These are phyloP conservation scores for Rhingia campestris DNA, from an alignment of 2,888 invertebrate species.

Conservation along the genomic window DNA sequence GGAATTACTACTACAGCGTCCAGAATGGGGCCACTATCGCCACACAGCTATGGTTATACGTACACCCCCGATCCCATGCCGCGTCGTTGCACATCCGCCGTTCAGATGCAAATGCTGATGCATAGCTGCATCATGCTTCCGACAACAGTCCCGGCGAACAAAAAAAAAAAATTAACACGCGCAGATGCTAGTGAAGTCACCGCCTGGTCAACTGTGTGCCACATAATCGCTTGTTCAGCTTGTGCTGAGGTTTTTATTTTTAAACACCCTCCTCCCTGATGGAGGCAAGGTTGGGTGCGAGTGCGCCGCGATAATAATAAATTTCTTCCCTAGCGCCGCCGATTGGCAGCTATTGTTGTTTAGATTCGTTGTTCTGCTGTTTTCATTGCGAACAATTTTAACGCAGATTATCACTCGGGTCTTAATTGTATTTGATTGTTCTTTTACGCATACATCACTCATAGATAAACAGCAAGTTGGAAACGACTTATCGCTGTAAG, in stretches of 20 bases:
- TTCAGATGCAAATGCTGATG: neutral
- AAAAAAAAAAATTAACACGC: conserved; percentile 2
- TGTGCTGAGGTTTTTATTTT: neutral
- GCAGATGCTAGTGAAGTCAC: conserved; percentile 13
- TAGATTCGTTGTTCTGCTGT: neutral
- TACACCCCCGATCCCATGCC: neutral
- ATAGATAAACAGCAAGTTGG: neutral
- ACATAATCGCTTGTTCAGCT: conserved; percentile 6
- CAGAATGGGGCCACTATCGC: conserved; percentile 2
- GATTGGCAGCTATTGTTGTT: neutral
- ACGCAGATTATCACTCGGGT: neutral
- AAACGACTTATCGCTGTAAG: neutral
- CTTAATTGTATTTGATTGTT: conserved; percentile 2
- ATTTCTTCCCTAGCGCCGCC: neutral
- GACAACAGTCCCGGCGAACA: neutral
- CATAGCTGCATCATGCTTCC: neutral
- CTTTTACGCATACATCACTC: no score
- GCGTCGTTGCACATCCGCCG: neutral
- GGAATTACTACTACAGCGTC: neutral
- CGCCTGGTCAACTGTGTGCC: conserved; percentile 29
- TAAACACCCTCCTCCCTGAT: neutral
- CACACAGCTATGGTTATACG: neutral
- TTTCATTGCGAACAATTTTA: neutral
- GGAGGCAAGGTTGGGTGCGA: neutral
- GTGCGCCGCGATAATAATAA: neutral